Conservation (phyloP, 92 coral and sea anemone genomes). For the Epizoanthus fatuus region DNA sequence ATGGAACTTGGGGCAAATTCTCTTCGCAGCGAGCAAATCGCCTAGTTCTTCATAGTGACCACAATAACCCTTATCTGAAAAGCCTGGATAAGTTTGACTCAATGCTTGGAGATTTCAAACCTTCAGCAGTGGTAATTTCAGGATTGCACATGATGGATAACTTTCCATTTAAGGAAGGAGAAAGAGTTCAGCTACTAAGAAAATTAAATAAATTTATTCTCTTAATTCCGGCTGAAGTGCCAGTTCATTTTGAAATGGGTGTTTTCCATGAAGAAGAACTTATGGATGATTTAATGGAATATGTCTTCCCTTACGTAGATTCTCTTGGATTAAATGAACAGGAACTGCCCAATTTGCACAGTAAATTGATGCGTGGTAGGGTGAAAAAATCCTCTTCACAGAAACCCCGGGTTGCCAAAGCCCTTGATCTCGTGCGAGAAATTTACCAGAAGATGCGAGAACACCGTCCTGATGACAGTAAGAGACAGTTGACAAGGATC, state of each 20-base stretch:
- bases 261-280: constrained; percentile 88
- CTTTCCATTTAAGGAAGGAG: constrained; percentile 80
- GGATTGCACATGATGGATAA: constrained; percentile 96
- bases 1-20: constrained; percentile 83
- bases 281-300: constrained; percentile 79
- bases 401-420: constrained; percentile 91
- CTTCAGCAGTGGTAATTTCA: constrained; percentile 76
- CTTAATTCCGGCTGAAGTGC: constrained; percentile 56
- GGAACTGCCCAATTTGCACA: constrained; percentile 90
- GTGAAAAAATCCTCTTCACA: constrained; percentile 89
- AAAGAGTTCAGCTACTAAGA: constrained; percentile 69
- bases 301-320: constrained; percentile 86
- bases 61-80: constrained; percentile 84
- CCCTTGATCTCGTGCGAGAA: constrained; percentile 88
- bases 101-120: constrained; percentile 63
- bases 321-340: constrained; percentile 98
- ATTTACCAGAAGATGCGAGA: constrained; percentile 73
- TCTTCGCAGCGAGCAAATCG: constrained; percentile 90
- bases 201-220: constrained; percentile 72
- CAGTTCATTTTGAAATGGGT: constrained; percentile 96
- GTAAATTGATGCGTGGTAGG: constrained; percentile 72
- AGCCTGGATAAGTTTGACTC: constrained; percentile 68
- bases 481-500: constrained; percentile 74
- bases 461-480: constrained; percentile 57
- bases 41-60: constrained; percentile 87